Percentiles rank a stretch among this genome's conserved stretches.
These are phyloP conservation scores for Chrysolina americana DNA, from an alignment of 2,888 invertebrate genomes.

Conservation along the genomic window DNA sequence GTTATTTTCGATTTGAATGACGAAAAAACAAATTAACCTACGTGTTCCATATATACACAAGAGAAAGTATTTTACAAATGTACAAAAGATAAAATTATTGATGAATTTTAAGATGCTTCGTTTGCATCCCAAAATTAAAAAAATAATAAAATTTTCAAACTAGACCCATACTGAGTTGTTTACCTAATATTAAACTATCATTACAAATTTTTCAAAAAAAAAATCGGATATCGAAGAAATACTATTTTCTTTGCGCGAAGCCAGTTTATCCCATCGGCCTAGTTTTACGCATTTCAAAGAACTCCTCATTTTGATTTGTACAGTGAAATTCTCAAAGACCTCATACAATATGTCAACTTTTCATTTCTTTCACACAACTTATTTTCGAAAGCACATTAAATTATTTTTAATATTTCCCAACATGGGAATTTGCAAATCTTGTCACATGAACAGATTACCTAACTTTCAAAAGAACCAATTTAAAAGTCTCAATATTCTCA, in stretches of 20 bases:
- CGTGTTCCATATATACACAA: not conserved
- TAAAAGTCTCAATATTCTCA: no score
- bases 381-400: no score
- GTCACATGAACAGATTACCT: no score
- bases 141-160: not conserved
- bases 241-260: not conserved
- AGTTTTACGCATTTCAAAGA: not conserved
- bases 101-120: not conserved
- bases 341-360: not conserved
- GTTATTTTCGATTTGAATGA: not conserved
- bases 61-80: conserved; percentile 1
- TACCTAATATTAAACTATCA: not conserved
- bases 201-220: not conserved
- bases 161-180: not conserved
- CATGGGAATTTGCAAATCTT: no score
- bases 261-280: not conserved
- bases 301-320: not conserved
- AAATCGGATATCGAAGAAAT: not conserved
- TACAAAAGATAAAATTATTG: conserved; percentile 9
- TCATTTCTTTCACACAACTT: not conserved
- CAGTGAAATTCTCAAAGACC: not conserved
- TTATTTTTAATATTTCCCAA: no score
- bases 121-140: not conserved
- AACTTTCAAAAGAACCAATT: no score
- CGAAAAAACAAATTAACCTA: not conserved